phyloP scores from a whole-genome alignment of 2,113 vertebrate species.

The Gnathonemus echidnorhynchus region DNA sequence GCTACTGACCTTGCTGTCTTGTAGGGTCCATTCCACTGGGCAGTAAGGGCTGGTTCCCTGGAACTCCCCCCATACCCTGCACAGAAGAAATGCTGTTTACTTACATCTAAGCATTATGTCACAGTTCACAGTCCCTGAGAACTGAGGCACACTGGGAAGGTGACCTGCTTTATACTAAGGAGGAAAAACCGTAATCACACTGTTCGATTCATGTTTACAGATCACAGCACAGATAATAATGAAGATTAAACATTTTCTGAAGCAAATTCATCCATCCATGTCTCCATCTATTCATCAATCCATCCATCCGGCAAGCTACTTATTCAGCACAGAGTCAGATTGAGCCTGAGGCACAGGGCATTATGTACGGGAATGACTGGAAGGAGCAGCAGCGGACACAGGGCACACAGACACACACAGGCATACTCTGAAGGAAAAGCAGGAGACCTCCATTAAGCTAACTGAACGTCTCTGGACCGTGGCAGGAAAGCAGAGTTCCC shows the following conservation, averaged over 20 bases:
- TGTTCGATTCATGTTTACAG: not conserved
- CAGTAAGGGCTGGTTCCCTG: constrained; percentile 86
- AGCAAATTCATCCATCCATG: not conserved
- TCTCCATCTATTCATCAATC: not conserved
- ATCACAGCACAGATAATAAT: not conserved
- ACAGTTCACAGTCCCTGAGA: not conserved
- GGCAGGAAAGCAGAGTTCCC: not conserved
- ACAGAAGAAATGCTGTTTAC: constrained; percentile 2
- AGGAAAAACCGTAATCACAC: not conserved
- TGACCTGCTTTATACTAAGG: not conserved
- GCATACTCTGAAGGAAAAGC: not conserved
- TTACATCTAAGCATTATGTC: not conserved
- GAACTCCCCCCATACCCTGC: constrained; percentile 86
- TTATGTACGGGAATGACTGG: not conserved
- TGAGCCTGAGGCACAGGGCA: not conserved
- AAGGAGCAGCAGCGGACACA: not conserved
- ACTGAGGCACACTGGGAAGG: not conserved
- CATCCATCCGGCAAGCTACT: not conserved
- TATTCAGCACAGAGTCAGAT: not conserved
- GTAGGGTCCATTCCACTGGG: constrained; percentile 94
- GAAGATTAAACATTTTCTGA: not conserved
- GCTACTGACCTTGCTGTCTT: constrained; percentile 80
- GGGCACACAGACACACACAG: not conserved
- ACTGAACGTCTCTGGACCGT: not conserved
- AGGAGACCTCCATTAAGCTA: not conserved